Base-by-base conservation (phyloP, 1,140 invertebrate genomes). In the Brachionus paranguensis region DNA sequence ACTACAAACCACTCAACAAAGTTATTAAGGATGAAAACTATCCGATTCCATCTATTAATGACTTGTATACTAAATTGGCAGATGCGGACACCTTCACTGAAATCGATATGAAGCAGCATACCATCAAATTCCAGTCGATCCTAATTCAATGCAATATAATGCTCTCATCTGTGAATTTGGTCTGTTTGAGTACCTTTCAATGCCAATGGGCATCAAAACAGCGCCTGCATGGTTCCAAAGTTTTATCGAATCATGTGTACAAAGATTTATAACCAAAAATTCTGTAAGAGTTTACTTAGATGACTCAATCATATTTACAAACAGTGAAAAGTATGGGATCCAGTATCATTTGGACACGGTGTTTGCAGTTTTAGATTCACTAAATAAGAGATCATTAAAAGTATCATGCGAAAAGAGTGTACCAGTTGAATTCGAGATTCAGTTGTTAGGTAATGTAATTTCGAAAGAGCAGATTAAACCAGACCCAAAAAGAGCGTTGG, bases 201-300 rank as follows among this genome's bases (percentile, higher is more conserved):
- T 85, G 84, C 84, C 84, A 17, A 55, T 85, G 24, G 81, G 81
- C n/a, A 24, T 84, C 12, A 72, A 27, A 24, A 85, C 84, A n/a
- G 65, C 78, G 14, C 83, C 50, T 24, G 83, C 64, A 10, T 68
- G 83, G 17, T 85, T 85, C 29, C 83, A 85, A 72, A 1, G 84
- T n/a, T 37, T 74, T n/a, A 84, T 85, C 6, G 37, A 85, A 27
- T 45, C 47, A 41, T 41, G 33, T 41, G 6, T 84, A 33, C 24
- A 78, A 55, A n/a, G 24, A 47, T 24, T 78, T 1, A 24, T 45
- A 29, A n/a, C 3, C 33, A 7, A 27, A 14, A 33, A 33, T 33
- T 27, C 27, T 27, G 5, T 68, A 27, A 29, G 64, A 33, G 65
- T 33, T 27, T 68, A 33, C n/a, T 33, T 68, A 14, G 65, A 68